Conservation (phyloP, 2,888 invertebrate genomes). For the Hedychridium roseum region DNA sequence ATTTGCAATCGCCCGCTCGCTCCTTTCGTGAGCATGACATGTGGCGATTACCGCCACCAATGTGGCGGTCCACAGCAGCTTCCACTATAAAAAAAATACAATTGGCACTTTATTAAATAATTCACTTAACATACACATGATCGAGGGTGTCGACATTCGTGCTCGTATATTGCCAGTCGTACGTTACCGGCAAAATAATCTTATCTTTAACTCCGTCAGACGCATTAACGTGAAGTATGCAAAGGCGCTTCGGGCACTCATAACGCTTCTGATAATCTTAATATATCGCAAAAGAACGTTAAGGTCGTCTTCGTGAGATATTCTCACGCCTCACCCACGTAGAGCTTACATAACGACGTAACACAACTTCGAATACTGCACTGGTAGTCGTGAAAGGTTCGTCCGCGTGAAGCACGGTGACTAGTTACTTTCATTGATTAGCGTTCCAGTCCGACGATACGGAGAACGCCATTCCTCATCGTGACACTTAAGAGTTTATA, state of each 20-base stretch:
- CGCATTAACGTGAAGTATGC: no score
- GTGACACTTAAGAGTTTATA: no score
- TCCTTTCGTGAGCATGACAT: conserved; percentile 50
- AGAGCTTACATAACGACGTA: conserved; percentile 41
- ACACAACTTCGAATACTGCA: conserved; percentile 32
- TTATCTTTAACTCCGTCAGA: no score
- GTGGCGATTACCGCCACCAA: conserved; percentile 55
- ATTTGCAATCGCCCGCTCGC: conserved; percentile 52
- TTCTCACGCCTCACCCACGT: conserved; percentile 54
- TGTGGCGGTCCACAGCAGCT: conserved; percentile 54
- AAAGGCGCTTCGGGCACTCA: no score
- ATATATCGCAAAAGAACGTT: no score
- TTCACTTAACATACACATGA: no score
- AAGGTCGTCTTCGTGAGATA: conserved; percentile 44
- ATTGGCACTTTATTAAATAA: no score
- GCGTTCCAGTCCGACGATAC: conserved; percentile 1
- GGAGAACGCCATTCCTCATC: conserved; percentile 22
- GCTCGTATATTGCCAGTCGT: no score
- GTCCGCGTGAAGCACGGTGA: conserved; percentile 25
- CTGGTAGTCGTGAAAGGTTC: conserved; percentile 54
- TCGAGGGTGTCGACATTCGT: no score
- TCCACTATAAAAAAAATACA: conserved; percentile 49
- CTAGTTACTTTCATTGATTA: conserved; percentile 36
- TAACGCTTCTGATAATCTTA: no score
- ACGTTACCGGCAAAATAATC: no score